These are phyloP conservation scores for Sclerurus mexicanus DNA, from an alignment of 2,113 vertebrate species.

Conservation along the genomic window DNA sequence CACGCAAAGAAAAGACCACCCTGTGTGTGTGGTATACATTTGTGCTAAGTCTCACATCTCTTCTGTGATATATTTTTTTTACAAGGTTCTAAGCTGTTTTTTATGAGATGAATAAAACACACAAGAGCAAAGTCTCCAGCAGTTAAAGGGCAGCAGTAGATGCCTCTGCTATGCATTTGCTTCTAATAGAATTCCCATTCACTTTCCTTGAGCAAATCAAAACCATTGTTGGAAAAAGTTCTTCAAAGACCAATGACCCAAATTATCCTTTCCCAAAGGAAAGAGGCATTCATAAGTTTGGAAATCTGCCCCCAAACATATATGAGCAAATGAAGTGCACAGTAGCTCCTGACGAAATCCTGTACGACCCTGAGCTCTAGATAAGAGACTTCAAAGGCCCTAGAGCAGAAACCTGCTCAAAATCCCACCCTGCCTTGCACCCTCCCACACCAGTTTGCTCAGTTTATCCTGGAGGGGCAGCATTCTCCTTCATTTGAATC, in stretches of 20 bases:
- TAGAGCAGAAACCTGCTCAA: background rate
- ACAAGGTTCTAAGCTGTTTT: constrained; percentile 65
- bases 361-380: background rate
- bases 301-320: background rate
- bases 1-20: background rate
- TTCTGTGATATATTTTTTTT: constrained; percentile 42
- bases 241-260: constrained; percentile 26
- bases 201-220: constrained; percentile 33
- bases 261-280: constrained; percentile 37
- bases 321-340: background rate
- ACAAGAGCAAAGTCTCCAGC: constrained; percentile 45
- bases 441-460: background rate
- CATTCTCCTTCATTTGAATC: background rate
- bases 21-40: constrained; percentile 25
- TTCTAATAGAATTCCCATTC: constrained; percentile 57
- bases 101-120: constrained; percentile 64
- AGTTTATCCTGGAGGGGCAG: background rate
- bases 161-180: constrained; percentile 47
- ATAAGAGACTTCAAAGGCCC: background rate
- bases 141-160: constrained; percentile 28
- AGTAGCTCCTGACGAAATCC: background rate
- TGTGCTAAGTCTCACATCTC: constrained; percentile 52
- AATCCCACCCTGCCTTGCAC: background rate
- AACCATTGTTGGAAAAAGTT: background rate
- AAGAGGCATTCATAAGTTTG: constrained; percentile 5